These are phyloP conservation scores for Drosophila subobscura DNA, from an alignment of 1,140 invertebrate genomes.

Conservation along the genomic window DNA sequence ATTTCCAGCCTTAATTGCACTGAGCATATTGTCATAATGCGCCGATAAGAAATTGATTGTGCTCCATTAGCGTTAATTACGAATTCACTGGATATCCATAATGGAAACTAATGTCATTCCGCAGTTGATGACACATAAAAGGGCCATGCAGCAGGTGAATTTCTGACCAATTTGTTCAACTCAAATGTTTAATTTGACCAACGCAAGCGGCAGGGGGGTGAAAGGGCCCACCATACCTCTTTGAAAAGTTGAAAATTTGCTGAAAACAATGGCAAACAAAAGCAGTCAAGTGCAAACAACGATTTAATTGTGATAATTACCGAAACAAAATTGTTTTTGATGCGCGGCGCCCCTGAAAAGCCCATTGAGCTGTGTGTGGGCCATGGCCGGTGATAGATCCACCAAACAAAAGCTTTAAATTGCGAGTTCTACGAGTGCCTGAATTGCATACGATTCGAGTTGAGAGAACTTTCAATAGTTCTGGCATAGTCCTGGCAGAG, in stretches of 20 bases:
- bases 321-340: slow-evolving; percentile 43
- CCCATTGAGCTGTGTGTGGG: not conserved
- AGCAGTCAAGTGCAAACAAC: slow-evolving; percentile 42
- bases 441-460: not conserved
- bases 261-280: slow-evolving; percentile 14
- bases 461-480: not conserved
- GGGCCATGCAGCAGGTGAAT: slow-evolving; percentile 23
- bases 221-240: not conserved
- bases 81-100: slow-evolving; percentile 24
- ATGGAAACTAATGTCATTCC: slow-evolving; percentile 43
- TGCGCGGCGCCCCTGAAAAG: not conserved
- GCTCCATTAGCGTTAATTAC: slow-evolving; percentile 39
- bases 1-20: slow-evolving; percentile 28
- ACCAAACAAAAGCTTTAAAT: slow-evolving; percentile 26
- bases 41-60: slow-evolving; percentile 45
- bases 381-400: slow-evolving; percentile 1
- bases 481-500: too few species aligned
- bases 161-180: slow-evolving; percentile 23
- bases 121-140: slow-evolving; percentile 18
- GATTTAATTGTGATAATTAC: slow-evolving; percentile 56
- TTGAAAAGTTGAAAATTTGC: slow-evolving; percentile 14
- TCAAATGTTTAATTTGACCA: slow-evolving; percentile 1
- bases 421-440: not conserved
- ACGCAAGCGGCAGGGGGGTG: not conserved
- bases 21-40: slow-evolving; percentile 37